These are phyloP conservation scores for Etia nguti DNA, from an alignment of 2,113 vertebrate genomes.

Conservation along the genomic window DNA sequence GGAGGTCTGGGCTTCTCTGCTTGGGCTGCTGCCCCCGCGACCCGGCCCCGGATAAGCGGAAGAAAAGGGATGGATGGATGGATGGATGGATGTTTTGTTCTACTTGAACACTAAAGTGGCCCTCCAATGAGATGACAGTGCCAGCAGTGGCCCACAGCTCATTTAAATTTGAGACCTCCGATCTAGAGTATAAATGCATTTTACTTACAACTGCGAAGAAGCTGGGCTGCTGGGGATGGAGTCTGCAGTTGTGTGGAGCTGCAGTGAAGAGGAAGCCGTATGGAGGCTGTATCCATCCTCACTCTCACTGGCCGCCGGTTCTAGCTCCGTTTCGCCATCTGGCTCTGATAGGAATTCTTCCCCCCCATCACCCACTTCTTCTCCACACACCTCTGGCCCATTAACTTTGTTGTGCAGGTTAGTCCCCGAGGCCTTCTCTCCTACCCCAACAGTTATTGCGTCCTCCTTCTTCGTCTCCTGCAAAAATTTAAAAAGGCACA, in stretches of 20 bases:
- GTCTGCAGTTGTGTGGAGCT: conserved; percentile 86
- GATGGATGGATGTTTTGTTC: too few species aligned
- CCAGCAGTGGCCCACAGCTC: not conserved
- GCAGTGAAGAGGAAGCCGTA: conserved; percentile 82
- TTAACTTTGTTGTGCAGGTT: conserved; percentile 63
- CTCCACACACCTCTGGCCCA: conserved; percentile 33
- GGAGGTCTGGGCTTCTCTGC: too few species aligned
- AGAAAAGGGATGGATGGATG: too few species aligned
- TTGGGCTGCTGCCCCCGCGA: too few species aligned
- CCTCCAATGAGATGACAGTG: not conserved
- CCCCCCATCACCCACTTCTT: conserved; percentile 77
- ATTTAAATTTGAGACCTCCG: not conserved
- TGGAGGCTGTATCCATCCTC: conserved; percentile 94
- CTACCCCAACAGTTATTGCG: conserved; percentile 61
- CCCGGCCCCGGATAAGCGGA: too few species aligned
- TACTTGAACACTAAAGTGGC: not conserved
- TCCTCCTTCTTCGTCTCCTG: conserved; percentile 80
- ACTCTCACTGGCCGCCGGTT: conserved; percentile 90
- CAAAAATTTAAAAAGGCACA: conserved; percentile 12
- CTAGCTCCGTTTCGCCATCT: conserved; percentile 83
- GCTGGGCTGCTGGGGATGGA: conserved; percentile 95
- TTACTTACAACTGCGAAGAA: conserved; percentile 94
- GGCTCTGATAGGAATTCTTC: conserved; percentile 84
- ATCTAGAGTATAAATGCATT: not conserved
- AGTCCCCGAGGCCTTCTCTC: conserved; percentile 36